A percentile compares a stretch with the other conserved stretches of the same genome.
phyloP scores from a whole-genome alignment of 2,888 invertebrate genomes.

The Thereva nobilitata region DNA sequence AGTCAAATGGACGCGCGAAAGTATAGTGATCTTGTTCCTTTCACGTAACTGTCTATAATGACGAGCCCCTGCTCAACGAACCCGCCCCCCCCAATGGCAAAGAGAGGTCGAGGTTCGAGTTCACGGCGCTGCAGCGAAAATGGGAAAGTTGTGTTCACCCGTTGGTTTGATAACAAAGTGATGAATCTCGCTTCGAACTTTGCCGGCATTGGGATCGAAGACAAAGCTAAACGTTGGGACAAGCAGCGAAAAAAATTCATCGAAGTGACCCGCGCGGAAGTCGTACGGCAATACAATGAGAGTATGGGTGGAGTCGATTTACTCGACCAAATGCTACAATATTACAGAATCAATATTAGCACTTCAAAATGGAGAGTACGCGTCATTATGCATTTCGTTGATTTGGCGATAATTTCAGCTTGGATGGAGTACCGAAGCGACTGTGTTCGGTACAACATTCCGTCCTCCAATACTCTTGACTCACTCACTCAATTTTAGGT shows the following conservation, averaged over 20 bases:
- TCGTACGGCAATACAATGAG: conserved; percentile 46
- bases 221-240: conserved; percentile 44
- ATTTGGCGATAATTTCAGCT: no score
- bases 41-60: no score
- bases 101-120: background rate
- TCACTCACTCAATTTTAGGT: no score
- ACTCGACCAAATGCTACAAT: conserved; percentile 42
- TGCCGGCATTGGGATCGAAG: conserved; percentile 44
- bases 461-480: no score
- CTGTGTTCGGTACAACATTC: no score
- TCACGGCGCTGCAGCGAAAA: background rate
- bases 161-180: conserved; percentile 48
- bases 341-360: conserved; percentile 42
- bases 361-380: conserved; percentile 43
- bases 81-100: background rate
- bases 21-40: no score
- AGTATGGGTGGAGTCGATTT: conserved; percentile 48
- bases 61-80: no score
- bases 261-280: conserved; percentile 43
- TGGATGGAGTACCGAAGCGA: no score
- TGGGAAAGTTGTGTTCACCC: conserved; percentile 17
- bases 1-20: no score
- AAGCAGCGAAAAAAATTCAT: conserved; percentile 42
- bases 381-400: no score
- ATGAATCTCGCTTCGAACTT: conserved; percentile 48